These are phyloP conservation scores for Pyrrhosoma nymphula DNA, from an alignment of 2,888 invertebrate genomes.

Conservation along the genomic window DNA sequence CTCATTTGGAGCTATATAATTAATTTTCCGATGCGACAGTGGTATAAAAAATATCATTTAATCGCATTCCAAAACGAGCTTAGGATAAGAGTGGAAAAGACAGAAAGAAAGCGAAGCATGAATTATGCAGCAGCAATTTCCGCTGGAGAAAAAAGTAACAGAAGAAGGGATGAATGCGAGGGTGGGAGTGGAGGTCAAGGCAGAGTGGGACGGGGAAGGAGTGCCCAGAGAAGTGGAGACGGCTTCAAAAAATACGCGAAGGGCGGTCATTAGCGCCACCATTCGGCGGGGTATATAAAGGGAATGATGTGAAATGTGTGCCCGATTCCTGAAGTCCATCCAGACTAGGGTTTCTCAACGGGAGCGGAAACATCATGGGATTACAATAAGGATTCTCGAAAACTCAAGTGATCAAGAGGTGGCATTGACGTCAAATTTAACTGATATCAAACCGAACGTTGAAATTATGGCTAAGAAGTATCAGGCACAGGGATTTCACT, in stretches of 20 bases:
- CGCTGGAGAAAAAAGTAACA: not conserved
- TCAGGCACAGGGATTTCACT: no score
- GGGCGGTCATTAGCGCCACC: not conserved
- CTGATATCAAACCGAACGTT: no score
- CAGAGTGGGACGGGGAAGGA: not conserved
- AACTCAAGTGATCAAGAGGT: no score
- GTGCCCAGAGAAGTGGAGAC: not conserved
- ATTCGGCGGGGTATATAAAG: not conserved
- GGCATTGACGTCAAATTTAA: no score
- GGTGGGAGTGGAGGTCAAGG: not conserved
- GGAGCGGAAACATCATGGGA: no score
- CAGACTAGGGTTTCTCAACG: no score
- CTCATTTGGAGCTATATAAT: not conserved
- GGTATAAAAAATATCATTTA: not conserved
- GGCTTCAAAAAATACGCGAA: not conserved
- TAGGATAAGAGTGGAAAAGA: not conserved
- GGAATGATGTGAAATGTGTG: not conserved
- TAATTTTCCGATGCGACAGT: not conserved
- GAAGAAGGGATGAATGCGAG: not conserved
- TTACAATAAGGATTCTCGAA: no score
- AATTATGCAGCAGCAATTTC: not conserved
- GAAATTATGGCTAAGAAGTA: no score
- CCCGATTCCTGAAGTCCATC: not conserved
- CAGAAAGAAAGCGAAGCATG: slow-evolving; percentile 2
- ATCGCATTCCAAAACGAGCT: not conserved